phyloP scores from a whole-genome alignment of 30 jellyfish, hydroid and myxozoan genomes.

The Pelagia noctiluca region DNA sequence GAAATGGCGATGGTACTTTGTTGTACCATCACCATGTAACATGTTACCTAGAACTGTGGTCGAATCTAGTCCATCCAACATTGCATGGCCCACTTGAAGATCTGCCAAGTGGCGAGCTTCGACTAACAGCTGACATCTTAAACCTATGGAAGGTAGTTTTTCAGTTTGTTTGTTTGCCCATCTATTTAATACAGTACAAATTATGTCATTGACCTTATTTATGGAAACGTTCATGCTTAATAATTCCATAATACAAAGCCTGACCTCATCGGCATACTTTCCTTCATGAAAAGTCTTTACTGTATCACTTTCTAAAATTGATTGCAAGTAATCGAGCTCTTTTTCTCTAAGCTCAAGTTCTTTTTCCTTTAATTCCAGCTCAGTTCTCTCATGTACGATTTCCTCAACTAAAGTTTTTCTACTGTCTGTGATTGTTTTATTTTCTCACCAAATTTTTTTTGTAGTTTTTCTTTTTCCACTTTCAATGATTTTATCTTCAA shows the following conservation, averaged over 20 bases:
- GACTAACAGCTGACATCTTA: background rate
- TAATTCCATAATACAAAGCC: constrained; percentile 28
- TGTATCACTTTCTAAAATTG: constrained; percentile 8
- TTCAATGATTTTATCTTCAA: constrained; percentile 5
- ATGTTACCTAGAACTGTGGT: background rate
- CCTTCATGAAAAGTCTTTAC: constrained; percentile 26
- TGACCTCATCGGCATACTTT: constrained; percentile 20
- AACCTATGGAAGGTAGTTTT: constrained; percentile 33
- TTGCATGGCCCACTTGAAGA: constrained; percentile 14
- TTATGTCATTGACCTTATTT: constrained; percentile 34
- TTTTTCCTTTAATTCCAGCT: background rate
- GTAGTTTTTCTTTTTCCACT: constrained; percentile 8
- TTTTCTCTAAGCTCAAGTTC: constrained; percentile 9
- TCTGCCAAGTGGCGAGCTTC: constrained; percentile 7
- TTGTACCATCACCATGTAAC: constrained; percentile 58
- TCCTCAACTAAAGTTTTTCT: background rate
- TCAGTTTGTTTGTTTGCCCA: constrained; percentile 14
- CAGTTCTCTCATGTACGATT: background rate
- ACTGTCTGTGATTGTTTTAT: background rate
- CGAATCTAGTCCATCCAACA: background rate
- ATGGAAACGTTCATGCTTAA: constrained; percentile 30
- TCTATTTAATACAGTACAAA: constrained; percentile 8
- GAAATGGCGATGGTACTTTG: constrained; percentile 37
- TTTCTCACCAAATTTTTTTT: too few relatives aligned
- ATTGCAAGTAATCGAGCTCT: constrained; percentile 13